Conservation (phyloP, 2,113 vertebrate species). For the Nothoprocta pentlandii region DNA sequence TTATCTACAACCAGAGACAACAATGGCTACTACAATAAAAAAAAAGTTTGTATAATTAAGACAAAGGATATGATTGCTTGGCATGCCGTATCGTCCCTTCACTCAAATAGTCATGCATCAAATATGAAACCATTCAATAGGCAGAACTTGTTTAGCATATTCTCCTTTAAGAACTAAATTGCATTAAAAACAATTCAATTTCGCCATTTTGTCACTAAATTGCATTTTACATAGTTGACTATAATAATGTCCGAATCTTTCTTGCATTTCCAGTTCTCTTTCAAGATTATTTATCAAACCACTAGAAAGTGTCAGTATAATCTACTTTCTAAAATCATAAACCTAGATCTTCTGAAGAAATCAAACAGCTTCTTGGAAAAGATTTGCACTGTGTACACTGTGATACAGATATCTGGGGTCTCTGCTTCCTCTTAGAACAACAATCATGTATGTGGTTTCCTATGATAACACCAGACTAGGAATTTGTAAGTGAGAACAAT, state of each 20-base stretch:
- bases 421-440: background rate
- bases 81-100: background rate
- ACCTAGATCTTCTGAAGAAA: background rate
- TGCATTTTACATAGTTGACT: background rate
- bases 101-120: background rate
- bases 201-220: background rate
- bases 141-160: background rate
- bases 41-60: background rate
- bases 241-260: background rate
- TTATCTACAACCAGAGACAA: background rate
- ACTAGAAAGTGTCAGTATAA: background rate
- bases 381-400: background rate
- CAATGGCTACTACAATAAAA: background rate
- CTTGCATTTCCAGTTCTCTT: background rate
- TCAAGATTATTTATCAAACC: background rate
- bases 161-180: background rate
- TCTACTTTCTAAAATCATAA: background rate
- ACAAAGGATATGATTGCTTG: background rate
- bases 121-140: background rate
- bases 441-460: background rate
- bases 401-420: background rate
- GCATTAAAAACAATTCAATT: background rate
- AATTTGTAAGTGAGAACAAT: background rate
- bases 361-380: background rate
- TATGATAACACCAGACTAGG: background rate